These are phyloP conservation scores for Bungarus multicinctus DNA, from an alignment of 2,113 vertebrate species.

Conservation along the genomic window DNA sequence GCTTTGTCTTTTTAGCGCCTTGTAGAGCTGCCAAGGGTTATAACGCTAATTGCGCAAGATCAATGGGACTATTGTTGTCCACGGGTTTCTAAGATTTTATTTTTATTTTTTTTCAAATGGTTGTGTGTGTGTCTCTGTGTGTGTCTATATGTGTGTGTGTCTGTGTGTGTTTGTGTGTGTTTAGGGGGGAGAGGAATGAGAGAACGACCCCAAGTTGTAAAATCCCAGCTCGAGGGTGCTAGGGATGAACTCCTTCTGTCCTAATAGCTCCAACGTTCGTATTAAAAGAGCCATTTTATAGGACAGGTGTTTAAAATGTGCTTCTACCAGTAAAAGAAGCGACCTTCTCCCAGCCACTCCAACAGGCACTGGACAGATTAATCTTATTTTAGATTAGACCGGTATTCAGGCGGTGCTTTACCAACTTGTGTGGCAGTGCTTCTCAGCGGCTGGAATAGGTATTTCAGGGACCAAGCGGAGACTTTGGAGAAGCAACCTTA, in stretches of 20 bases:
- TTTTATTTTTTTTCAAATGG: not conserved
- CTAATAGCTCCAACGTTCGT: not conserved
- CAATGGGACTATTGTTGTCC: slow-evolving; percentile 46
- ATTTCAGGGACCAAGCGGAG: fast-evolving
- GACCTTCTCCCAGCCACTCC: not conserved
- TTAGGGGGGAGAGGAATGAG: no score
- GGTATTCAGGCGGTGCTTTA: no score
- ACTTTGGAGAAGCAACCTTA: not conserved
- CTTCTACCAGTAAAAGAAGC: not conserved
- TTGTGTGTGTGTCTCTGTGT: no score
- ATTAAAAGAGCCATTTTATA: not conserved
- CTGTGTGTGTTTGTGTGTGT: no score
- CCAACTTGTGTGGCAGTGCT: slow-evolving; percentile 20
- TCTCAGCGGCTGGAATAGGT: not conserved
- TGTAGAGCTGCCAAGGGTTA: slow-evolving; percentile 48
- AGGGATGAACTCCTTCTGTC: not conserved
- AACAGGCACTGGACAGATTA: not conserved
- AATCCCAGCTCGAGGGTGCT: not conserved
- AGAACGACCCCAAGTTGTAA: slow-evolving; percentile 7
- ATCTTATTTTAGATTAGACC: not conserved
- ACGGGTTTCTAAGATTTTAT: slow-evolving; percentile 34
- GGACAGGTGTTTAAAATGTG: not conserved
- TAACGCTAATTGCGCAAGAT: slow-evolving; percentile 62
- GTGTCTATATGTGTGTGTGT: no score
- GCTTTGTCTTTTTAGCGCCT: slow-evolving; percentile 61